Evolutionary conservation across 2,888 invertebrate species (phyloP).

Genomic region (Volucella zonaria): DNA sequence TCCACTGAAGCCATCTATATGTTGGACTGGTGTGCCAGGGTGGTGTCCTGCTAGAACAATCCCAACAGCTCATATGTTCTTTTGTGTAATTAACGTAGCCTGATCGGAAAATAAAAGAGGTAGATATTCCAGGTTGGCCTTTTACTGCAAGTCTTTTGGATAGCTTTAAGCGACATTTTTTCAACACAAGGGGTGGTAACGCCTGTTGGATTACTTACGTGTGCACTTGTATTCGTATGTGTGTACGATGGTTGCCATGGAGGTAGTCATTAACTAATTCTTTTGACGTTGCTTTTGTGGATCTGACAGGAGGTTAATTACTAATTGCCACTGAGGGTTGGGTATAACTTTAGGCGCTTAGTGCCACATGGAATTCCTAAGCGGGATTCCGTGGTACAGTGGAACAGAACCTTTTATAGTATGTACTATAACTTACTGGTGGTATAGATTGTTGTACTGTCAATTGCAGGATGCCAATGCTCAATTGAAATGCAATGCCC

Average conservation of each 20-base stretch:
- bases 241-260: neutral
- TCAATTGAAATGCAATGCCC: constrained; percentile 1
- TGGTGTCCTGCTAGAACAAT: constrained; percentile 33
- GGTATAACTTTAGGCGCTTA: constrained; percentile 12
- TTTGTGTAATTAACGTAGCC: constrained; percentile 70
- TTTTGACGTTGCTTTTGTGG: constrained; percentile 35
- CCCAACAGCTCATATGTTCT: constrained; percentile 55
- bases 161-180: constrained; percentile 52
- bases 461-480: neutral
- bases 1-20: too few species aligned
- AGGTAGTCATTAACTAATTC: constrained; percentile 48
- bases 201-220: constrained; percentile 14
- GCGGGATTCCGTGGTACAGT: neutral
- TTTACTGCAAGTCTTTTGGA: constrained; percentile 29
- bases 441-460: neutral
- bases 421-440: too few species aligned
- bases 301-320: constrained; percentile 67
- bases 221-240: neutral
- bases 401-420: neutral
- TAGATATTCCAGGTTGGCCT: constrained; percentile 46
- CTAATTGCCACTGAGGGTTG: constrained; percentile 30
- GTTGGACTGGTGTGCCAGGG: neutral
- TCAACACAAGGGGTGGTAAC: neutral
- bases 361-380: constrained; percentile 27
- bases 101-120: constrained; percentile 65